Percentiles rank a stretch among this genome's conserved stretches.
Conservation (phyloP, 2,113 vertebrate genomes). For the Plestiodon gilberti region DNA sequence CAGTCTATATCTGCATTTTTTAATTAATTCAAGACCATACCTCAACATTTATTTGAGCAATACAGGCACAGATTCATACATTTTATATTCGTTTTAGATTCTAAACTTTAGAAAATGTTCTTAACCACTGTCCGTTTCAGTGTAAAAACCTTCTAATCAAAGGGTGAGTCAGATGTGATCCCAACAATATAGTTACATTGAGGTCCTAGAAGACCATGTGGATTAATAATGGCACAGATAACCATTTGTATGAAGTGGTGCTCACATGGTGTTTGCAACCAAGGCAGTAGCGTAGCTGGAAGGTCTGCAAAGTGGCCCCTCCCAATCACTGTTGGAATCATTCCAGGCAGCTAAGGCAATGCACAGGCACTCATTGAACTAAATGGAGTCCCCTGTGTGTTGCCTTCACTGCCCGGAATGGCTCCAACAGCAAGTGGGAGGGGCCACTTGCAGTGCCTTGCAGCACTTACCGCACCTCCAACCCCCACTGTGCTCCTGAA, state of each 20-base stretch:
- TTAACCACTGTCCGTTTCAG: conserved; percentile 55
- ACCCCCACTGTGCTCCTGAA: no score
- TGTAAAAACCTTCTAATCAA: conserved; percentile 46
- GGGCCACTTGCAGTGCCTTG: no score
- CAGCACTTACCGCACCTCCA: no score
- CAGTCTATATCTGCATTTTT: conserved; percentile 67
- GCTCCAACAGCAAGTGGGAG: no score
- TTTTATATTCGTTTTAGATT: background rate
- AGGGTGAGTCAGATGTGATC: background rate
- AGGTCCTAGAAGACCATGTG: background rate
- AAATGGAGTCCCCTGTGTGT: no score
- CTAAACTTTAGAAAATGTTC: conserved; percentile 55
- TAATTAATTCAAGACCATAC: conserved; percentile 64
- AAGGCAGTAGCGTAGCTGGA: no score
- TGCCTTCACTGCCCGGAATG: no score
- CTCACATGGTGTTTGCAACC: background rate
- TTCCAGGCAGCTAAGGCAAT: no score
- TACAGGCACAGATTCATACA: conserved; percentile 56
- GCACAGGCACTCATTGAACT: no score
- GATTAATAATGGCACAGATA: background rate
- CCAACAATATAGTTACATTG: background rate
- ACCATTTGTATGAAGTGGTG: background rate
- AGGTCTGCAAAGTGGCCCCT: no score
- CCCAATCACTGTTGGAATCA: no score
- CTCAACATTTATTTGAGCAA: conserved; percentile 60